Percentiles rank a stretch among this genome's conserved stretches.
Evolutionary conservation across 2,797 vertebrate species (phyloP).

Genomic region (Anniella stebbinsi): DNA sequence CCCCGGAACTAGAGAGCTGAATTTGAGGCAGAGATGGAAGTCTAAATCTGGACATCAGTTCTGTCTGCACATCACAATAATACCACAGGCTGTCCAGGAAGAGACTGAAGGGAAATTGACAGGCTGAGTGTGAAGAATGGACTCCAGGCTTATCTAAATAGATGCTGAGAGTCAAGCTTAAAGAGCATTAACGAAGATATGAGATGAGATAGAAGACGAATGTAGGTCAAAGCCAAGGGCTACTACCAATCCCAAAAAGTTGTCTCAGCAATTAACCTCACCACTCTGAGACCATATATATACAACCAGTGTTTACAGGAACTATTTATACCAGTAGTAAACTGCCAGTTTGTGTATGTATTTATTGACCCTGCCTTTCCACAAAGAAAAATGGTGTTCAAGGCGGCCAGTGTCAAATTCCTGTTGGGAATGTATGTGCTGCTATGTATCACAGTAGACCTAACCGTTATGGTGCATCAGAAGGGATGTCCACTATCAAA

Average conservation of each 20-base stretch:
- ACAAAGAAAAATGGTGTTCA: too few relatives aligned
- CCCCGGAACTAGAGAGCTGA: not conserved
- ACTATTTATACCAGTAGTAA: not conserved
- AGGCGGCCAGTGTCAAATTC: not conserved
- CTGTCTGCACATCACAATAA: not conserved
- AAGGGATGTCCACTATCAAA: not conserved
- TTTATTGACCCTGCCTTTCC: too few relatives aligned
- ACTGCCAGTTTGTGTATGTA: too few relatives aligned
- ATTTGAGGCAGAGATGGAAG: not conserved
- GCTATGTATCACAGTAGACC: not conserved
- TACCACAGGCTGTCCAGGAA: not conserved
- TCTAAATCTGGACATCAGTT: not conserved
- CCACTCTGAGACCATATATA: not conserved
- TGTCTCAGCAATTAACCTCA: not conserved
- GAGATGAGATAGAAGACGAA: not conserved
- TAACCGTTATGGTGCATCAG: not conserved
- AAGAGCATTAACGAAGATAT: not conserved
- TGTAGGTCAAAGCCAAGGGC: not conserved
- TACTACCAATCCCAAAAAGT: not conserved
- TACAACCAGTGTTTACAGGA: not conserved
- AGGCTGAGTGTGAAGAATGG: not conserved
- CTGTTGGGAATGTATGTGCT: not conserved
- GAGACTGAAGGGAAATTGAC: not conserved
- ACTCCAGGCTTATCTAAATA: not conserved
- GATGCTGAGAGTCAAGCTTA: not conserved